Evolutionary conservation across 1,140 invertebrate genomes (phyloP).

Genomic region (Aphis gossypii): DNA sequence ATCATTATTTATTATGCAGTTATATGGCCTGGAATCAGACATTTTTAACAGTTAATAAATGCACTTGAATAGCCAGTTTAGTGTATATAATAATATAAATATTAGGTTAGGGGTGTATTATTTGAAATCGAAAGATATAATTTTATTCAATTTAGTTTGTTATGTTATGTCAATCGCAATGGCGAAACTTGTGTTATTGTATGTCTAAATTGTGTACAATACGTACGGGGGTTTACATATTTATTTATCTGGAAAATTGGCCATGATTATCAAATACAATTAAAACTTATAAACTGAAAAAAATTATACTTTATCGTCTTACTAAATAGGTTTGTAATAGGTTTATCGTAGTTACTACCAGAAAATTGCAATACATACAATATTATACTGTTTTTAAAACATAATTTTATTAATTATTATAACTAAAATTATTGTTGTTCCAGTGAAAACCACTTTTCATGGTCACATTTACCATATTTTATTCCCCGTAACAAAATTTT

Average conservation of each 20-base stretch:
- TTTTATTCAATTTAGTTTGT: not conserved
- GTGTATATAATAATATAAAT: not conserved
- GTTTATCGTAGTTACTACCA: too few relatives aligned
- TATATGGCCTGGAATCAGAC: not conserved
- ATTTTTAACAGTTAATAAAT: not conserved
- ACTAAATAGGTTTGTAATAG: too few relatives aligned
- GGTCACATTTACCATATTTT: too few relatives aligned
- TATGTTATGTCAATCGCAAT: not conserved
- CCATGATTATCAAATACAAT: not conserved
- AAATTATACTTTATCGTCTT: too few relatives aligned
- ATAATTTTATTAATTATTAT: too few relatives aligned
- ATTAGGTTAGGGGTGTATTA: not conserved
- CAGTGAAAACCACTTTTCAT: too few relatives aligned
- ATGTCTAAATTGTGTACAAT: not conserved
- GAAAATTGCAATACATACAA: too few relatives aligned
- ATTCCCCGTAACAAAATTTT: too few relatives aligned
- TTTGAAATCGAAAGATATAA: not conserved
- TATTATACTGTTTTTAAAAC: too few relatives aligned
- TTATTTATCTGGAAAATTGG: not conserved
- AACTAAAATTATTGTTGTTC: too few relatives aligned
- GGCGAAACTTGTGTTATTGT: not conserved
- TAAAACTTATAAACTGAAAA: not conserved
- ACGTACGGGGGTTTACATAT: not conserved
- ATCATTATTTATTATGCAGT: not conserved
- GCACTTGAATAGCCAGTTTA: not conserved